Evolutionary conservation across 2,888 invertebrate species (phyloP).

Genomic region (Meganola albula): DNA sequence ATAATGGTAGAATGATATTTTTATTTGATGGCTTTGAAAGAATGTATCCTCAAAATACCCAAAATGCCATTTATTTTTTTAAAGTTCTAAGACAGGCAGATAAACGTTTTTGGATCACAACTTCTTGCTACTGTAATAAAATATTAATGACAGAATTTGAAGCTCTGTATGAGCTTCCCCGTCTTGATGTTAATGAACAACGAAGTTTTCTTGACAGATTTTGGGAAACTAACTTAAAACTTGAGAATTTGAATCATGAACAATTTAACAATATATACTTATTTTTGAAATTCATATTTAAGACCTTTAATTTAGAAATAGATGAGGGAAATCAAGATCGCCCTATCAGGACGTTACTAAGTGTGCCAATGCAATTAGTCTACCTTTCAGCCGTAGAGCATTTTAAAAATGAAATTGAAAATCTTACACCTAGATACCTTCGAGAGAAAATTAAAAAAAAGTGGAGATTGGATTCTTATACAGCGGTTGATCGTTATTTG

Average conservation of each 20-base stretch:
- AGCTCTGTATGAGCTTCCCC: slow-evolving; percentile 25
- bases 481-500: slow-evolving; percentile 25
- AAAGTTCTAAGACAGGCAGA: slow-evolving; percentile 22
- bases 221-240: slow-evolving; percentile 32
- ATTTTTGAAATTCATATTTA: slow-evolving; percentile 27
- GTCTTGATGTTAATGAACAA: slow-evolving; percentile 24
- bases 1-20: slow-evolving; percentile 29
- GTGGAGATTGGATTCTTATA: slow-evolving; percentile 24
- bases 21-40: slow-evolving; percentile 38
- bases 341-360: slow-evolving; percentile 27
- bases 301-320: slow-evolving; percentile 13
- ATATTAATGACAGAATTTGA: slow-evolving; percentile 28
- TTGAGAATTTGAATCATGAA: slow-evolving; percentile 34
- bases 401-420: slow-evolving; percentile 31
- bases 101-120: slow-evolving; percentile 37
- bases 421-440: slow-evolving; percentile 25
- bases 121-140: slow-evolving; percentile 27
- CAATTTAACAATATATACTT: slow-evolving; percentile 31
- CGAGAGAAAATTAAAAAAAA: slow-evolving; percentile 27
- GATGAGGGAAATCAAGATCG: slow-evolving; percentile 16
- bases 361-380: slow-evolving; percentile 30
- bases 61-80: slow-evolving; percentile 30
- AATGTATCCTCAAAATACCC: slow-evolving; percentile 32
- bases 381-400: slow-evolving; percentile 27
- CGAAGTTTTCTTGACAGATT: slow-evolving; percentile 30